phyloP scores from a whole-genome alignment of 2,113 vertebrate genomes.

The Excalfactoria chinensis region DNA sequence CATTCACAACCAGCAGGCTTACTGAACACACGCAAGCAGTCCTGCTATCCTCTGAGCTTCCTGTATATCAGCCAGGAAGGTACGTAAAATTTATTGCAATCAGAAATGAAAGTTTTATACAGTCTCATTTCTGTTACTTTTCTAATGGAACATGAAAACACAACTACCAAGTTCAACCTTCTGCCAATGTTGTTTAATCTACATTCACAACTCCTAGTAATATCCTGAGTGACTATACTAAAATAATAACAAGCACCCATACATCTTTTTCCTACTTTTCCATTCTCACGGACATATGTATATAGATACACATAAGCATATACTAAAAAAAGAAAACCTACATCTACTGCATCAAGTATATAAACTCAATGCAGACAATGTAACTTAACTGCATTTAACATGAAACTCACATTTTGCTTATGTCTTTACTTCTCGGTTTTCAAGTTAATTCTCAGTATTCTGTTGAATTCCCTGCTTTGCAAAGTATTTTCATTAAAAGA shows the following conservation, averaged over 20 bases:
- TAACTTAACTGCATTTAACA: not conserved
- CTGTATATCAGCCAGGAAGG: not conserved
- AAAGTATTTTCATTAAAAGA: not conserved
- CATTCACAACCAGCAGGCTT: not conserved
- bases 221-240: not conserved
- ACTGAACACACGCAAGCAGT: not conserved
- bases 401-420: not conserved
- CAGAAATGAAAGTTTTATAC: not conserved
- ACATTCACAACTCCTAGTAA: not conserved
- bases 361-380: not conserved
- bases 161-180: not conserved
- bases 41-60: not conserved
- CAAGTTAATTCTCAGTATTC: not conserved
- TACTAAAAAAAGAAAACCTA: not conserved
- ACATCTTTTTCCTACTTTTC: not conserved
- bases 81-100: not conserved
- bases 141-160: not conserved
- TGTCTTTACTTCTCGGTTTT: not conserved
- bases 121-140: not conserved
- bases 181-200: not conserved
- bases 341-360: not conserved
- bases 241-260: not conserved
- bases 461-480: not conserved
- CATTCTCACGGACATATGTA: not conserved
- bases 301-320: fast-evolving